Evolutionary conservation across 2,113 vertebrate genomes (phyloP).

Genomic region (Bos indicus): DNA sequence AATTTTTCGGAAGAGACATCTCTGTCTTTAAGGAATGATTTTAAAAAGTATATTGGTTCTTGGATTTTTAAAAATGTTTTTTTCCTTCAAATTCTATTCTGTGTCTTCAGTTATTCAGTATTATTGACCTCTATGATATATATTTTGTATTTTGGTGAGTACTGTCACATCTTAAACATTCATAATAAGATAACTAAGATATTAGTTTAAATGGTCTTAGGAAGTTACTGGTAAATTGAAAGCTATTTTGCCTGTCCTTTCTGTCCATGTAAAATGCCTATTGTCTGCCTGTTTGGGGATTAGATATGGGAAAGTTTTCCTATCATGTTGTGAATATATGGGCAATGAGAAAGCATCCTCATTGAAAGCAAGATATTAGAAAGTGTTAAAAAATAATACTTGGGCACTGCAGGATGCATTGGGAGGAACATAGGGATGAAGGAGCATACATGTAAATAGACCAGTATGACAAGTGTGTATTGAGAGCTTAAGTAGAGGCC

Average conservation of each 20-base stretch:
- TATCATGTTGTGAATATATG: background rate
- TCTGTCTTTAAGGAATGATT: background rate
- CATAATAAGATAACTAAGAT: background rate
- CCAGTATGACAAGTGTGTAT: background rate
- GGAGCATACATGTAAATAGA: background rate
- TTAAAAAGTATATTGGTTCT: background rate
- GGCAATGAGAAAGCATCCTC: background rate
- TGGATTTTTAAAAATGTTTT: background rate
- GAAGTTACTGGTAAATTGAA: background rate
- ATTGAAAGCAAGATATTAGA: background rate
- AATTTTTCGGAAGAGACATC: background rate
- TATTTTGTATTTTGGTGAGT: background rate
- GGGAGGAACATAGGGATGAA: background rate
- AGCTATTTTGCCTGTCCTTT: background rate
- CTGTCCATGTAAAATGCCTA: background rate
- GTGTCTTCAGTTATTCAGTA: background rate
- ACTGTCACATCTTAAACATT: background rate
- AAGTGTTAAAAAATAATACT: background rate
- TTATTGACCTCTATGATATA: background rate
- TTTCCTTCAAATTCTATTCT: slow-evolving; percentile 30
- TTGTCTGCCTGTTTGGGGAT: background rate
- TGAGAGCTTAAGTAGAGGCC: background rate
- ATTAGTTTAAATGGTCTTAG: background rate
- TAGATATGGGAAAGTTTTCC: background rate
- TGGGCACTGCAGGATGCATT: background rate